Base-by-base conservation (phyloP, 1,140 invertebrate genomes). In the Drosophila paulistorum region DNA sequence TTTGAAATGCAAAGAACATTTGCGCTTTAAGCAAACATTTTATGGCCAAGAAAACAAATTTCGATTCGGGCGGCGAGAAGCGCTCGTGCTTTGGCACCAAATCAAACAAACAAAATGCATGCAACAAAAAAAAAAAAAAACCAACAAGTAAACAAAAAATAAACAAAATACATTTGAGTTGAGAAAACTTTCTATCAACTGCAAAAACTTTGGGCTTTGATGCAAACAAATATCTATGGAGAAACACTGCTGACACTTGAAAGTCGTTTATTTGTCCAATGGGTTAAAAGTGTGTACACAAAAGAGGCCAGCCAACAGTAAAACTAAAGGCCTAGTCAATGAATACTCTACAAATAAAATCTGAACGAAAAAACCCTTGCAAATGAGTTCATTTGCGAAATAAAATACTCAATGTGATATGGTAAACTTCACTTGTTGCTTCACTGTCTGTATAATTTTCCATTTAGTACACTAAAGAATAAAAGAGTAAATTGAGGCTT, bases 1-100 rank as follows among this genome's bases (percentile, higher is more conserved):
- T 78, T 81, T 65, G 35, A 81, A 85, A 85, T 74, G 81, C 81
- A 68, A 77, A 73, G 76, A 51, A 41, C 72, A 59, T 58, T 59
- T 51, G 17, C 17, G 57, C 61, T 68, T 39, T 41, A 62, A 59
- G 64, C 63, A 74, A 85, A 65, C 67, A 65, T 70, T 66, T 68
- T 63, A 66, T 33, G 67, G 65, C 59, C 59, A 68, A 68, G 39
- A 42, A 62, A 76, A 75, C 60, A 77, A 73, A 71, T 55, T 68
- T 86, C 70, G 74, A 81, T 51, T 51, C 17, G 7, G 20, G 9
- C 17, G 17, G 11, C 9, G 13, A 51, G 45, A 48, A 17, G 55
- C 57, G 51, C 63, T 62, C 57, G 23, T 35, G 57, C 73, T 33
- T 70, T 71, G 77, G 26, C 76, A 48, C 48, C 33, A 65, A 72